These are phyloP conservation scores for Oreochromis aureus DNA, from an alignment of 2,113 vertebrate species.

Conservation along the genomic window DNA sequence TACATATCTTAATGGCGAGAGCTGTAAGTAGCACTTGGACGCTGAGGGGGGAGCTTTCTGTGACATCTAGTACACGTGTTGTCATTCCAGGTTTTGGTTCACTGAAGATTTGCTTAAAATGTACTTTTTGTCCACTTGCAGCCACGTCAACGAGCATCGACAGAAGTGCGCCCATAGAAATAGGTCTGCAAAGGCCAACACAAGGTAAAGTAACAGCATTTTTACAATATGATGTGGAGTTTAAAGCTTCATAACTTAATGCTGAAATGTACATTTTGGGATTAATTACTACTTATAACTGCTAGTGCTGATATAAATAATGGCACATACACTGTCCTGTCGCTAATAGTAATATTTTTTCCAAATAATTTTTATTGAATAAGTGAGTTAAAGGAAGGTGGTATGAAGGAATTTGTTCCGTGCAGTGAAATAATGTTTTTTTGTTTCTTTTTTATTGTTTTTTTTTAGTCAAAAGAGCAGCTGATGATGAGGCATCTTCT, in stretches of 20 bases:
- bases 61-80: neutral
- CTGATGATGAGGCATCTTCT: conserved; percentile 92
- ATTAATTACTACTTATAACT: neutral
- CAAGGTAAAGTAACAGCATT: conserved; percentile 76
- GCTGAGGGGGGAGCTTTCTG: neutral
- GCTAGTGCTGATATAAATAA: neutral
- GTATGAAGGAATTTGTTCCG: neutral
- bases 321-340: neutral
- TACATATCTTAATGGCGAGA: conserved; percentile 95
- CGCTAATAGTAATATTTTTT: neutral
- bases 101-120: neutral
- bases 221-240: neutral
- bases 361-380: neutral
- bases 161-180: conserved; percentile 97
- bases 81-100: neutral
- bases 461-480: neutral
- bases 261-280: neutral
- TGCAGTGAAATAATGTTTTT: neutral
- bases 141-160: conserved; percentile 97
- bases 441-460: neutral
- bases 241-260: neutral
- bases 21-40: conserved; percentile 79
- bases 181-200: conserved; percentile 92
- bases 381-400: neutral
- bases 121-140: conserved; percentile 47